A percentile compares a stretch with the other conserved stretches of the same genome.
Evolutionary conservation across 92 coral and sea anemone species (phyloP).

Genomic region (Palythoa caribaeorum): DNA sequence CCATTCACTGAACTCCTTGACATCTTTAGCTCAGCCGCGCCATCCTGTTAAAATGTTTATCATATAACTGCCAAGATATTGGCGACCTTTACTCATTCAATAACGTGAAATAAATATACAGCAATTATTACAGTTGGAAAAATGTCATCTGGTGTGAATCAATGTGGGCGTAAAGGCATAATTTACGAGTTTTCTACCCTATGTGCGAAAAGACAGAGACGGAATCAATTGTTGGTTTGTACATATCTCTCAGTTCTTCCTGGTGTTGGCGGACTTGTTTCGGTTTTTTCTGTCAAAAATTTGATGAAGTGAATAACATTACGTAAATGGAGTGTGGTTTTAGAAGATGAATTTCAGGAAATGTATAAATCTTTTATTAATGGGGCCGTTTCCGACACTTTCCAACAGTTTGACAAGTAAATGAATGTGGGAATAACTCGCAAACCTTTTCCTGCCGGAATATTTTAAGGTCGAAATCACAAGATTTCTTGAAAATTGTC

Average conservation of each 20-base stretch:
- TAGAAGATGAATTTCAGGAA: not conserved
- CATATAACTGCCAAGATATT: not conserved
- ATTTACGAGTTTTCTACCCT: not conserved
- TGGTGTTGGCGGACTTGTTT: not conserved
- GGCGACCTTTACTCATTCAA: not conserved
- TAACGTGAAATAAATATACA: not conserved
- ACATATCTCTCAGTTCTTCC: not conserved
- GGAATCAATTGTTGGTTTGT: not conserved
- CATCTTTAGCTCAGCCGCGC: no score
- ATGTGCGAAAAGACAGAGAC: not conserved
- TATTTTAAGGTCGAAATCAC: no score
- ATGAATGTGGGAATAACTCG: not conserved
- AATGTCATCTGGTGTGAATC: not conserved
- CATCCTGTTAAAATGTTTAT: not conserved
- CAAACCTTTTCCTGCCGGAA: no score
- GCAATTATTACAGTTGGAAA: not conserved
- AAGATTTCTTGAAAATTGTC: no score
- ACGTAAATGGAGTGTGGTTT: not conserved
- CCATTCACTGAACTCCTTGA: no score
- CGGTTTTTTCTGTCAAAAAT: not conserved
- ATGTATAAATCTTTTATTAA: not conserved
- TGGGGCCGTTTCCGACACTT: not conserved
- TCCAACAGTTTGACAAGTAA: not conserved
- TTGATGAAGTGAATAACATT: not conserved
- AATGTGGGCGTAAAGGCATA: not conserved